Conservation (phyloP, 1,140 invertebrate species). For the Papilio machaon region DNA sequence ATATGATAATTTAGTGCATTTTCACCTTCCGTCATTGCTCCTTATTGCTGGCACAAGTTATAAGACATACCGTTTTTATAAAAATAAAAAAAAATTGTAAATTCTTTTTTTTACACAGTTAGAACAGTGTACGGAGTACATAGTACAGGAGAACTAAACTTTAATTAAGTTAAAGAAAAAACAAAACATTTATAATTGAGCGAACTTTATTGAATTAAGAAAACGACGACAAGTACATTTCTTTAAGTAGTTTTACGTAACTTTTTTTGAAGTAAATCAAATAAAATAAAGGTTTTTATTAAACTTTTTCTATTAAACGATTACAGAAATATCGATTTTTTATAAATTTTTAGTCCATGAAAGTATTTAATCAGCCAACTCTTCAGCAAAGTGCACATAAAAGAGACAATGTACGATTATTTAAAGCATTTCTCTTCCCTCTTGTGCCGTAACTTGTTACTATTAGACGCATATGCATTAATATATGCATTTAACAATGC, state of each 20-base stretch:
- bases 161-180: background rate
- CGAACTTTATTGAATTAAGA: too few relatives aligned
- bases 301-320: too few relatives aligned
- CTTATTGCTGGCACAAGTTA: conserved; percentile 38
- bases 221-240: too few relatives aligned
- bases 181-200: too few relatives aligned
- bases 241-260: too few relatives aligned
- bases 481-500: conserved; percentile 36
- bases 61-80: conserved; percentile 15
- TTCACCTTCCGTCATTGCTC: conserved; percentile 52
- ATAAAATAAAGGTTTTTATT: too few relatives aligned
- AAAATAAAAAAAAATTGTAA: background rate
- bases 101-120: background rate
- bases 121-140: background rate
- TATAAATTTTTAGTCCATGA: background rate
- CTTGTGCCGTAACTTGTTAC: conserved; percentile 2
- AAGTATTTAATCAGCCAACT: background rate
- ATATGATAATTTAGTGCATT: conserved; percentile 64
- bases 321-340: background rate
- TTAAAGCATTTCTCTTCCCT: background rate
- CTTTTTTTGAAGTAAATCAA: too few relatives aligned
- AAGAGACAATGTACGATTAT: background rate
- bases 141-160: background rate
- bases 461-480: conserved; percentile 35
- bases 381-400: background rate